Evolutionary conservation across 2,113 vertebrate species (phyloP), one percentile per base, ranked within the genome.

Genomic region (Dolichallabes microphthalmus): DNA sequence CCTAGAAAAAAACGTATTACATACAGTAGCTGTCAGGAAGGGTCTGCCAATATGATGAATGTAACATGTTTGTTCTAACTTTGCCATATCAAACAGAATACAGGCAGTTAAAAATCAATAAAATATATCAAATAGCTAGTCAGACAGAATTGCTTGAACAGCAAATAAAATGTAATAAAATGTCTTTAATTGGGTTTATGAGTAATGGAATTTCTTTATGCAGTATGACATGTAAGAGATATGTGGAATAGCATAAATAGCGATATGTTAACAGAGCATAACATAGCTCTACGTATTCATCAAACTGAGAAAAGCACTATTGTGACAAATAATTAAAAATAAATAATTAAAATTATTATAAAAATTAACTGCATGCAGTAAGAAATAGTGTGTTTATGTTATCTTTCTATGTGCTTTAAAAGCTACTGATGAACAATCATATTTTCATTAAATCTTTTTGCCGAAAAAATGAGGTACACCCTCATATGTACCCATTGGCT

Each of bases 31-130:
- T 85, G 53, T 13, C 76, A 79, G n/a, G 73, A 66, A 84, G 83
- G 58, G 69, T 39, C 74, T 83, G 66, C 58, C 76, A 86, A 86
- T 58, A 82, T 64, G 58, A 88, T 76, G n/a, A 78, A 89, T 74
- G 69, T 68, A 25, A 12, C 50, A 22, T 61, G 81, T 68, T 83
- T 79, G 58, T 79, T 63, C 60, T 50, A 86, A 58, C 71, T 52
- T 35, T 30, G 76, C 52, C 35, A 27, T 75, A 64, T 76, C 78
- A 79, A 81, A 60, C 5, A 74, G 20, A 76, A 69, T 39, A 58
- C 64, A 64, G 14, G 55, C 20, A 27, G 58, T 50, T 61, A 61
- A 80, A 77, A 60, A 82, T 63, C 58, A 80, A 68, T 53, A 39
- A 57, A 45, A 63, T 57, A 71, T 77, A 77, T 69, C 5, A 14